phyloP scores from a whole-genome alignment of 2,113 vertebrate species.

The Oryzias javanicus region DNA sequence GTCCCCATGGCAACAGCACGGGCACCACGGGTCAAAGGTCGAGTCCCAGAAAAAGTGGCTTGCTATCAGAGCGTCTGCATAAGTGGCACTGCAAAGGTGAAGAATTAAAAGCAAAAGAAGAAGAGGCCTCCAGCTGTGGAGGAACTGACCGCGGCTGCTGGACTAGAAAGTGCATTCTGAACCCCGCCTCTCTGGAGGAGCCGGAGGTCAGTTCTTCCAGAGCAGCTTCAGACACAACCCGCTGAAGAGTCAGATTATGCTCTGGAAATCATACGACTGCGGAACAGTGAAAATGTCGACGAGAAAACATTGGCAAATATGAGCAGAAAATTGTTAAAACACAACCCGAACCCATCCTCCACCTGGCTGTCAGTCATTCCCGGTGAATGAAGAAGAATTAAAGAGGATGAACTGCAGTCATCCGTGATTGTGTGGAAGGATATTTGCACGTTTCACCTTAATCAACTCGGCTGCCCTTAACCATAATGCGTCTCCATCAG shows the following conservation, averaged over 20 bases:
- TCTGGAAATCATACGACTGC: conserved; percentile 83
- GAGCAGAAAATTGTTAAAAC: conserved; percentile 80
- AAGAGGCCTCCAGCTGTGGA: conserved; percentile 59
- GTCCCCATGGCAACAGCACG: conserved; percentile 22
- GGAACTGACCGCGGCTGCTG: conserved; percentile 61
- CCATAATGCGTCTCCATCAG: conserved; percentile 49
- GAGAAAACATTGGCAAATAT: conserved; percentile 80
- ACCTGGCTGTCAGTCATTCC: conserved; percentile 55
- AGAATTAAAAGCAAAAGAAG: conserved; percentile 44
- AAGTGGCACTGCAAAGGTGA: conserved; percentile 54
- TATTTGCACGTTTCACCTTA: conserved; percentile 29
- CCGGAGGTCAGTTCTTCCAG: conserved; percentile 46
- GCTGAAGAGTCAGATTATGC: conserved; percentile 91
- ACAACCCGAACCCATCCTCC: conserved; percentile 61
- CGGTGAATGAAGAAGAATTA: conserved; percentile 67
- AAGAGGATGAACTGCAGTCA: conserved; percentile 67
- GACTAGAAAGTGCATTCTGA: conserved; percentile 81
- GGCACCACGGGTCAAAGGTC: conserved; percentile 40
- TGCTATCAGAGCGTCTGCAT: conserved; percentile 42
- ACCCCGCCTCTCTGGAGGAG: conserved; percentile 55
- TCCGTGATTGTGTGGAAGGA: conserved; percentile 59
- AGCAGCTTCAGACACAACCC: conserved; percentile 55
- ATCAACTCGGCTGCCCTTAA: conserved; percentile 55
- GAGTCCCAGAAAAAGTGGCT: conserved; percentile 45
- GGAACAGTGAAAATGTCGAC: conserved; percentile 86